Percentiles rank a stretch among this genome's conserved stretches.
phyloP scores from a whole-genome alignment of 2,797 vertebrate genomes.

The Poecilia wingei region DNA sequence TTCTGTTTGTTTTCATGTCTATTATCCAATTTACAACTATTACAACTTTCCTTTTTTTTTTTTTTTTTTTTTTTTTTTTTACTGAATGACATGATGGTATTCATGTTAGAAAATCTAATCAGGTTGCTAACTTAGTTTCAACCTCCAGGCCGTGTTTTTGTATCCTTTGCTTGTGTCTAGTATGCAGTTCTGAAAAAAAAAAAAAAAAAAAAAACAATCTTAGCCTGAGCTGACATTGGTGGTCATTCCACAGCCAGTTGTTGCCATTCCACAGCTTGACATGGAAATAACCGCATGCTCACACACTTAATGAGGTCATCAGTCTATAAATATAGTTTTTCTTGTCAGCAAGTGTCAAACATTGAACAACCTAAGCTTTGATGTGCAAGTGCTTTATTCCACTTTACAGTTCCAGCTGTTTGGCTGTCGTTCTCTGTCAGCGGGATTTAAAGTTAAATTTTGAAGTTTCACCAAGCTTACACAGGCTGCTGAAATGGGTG shows the following conservation, averaged over 20 bases:
- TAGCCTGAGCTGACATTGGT: neutral
- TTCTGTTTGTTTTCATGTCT: neutral
- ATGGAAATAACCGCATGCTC: conserved; percentile 4
- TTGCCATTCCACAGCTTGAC: conserved; percentile 1
- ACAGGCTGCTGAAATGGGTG: neutral
- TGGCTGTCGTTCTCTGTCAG: neutral
- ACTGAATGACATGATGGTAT: neutral
- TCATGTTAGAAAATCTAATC: neutral
- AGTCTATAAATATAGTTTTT: conserved; percentile 8
- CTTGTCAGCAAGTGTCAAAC: neutral
- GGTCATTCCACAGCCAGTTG: conserved; percentile 1
- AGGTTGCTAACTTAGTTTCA: neutral
- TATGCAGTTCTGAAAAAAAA: neutral
- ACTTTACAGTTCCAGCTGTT: neutral
- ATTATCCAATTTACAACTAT: neutral
- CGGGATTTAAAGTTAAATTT: neutral
- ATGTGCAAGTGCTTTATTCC: neutral
- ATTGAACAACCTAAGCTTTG: neutral
- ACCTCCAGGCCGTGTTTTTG: neutral
- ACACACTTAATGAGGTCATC: conserved; percentile 6
- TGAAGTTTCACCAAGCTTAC: neutral
- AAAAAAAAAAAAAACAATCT: no score
- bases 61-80: neutral
- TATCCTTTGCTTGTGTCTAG: neutral
- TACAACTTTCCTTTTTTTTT: neutral